Conservation (phyloP, 2,888 invertebrate species). For the Nomada hirtipes region DNA sequence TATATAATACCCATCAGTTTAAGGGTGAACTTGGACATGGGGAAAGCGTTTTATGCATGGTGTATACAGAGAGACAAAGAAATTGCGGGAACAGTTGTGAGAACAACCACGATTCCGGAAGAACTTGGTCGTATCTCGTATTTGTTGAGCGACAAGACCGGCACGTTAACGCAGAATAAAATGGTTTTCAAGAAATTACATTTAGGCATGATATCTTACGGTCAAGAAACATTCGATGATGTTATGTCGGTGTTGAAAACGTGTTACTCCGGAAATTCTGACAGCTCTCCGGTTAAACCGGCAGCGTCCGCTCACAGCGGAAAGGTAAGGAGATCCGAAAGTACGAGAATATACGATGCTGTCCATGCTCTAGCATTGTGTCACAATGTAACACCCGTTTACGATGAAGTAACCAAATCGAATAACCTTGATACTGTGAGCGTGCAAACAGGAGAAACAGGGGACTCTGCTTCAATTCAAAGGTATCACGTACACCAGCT, state of each 20-base stretch:
- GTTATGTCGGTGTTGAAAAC: constrained; percentile 83
- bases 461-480: constrained; percentile 81
- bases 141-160: constrained; percentile 99
- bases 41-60: constrained; percentile 99
- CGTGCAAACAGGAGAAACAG: constrained; percentile 79
- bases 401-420: constrained; percentile 86
- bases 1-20: constrained; percentile 99
- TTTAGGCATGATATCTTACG: constrained; percentile 96
- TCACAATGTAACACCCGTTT: constrained; percentile 99
- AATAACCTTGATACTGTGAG: constrained; percentile 79
- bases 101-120: constrained; percentile 99
- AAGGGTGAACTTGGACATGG: constrained; percentile 99
- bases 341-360: constrained; percentile 93
- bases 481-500: constrained; percentile 70
- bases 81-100: constrained; percentile 97
- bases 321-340: constrained; percentile 88
- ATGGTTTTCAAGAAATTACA: constrained; percentile 99
- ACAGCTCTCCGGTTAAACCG: constrained; percentile 73
- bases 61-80: constrained; percentile 96
- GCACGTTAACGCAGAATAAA: constrained; percentile 99
- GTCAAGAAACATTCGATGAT: constrained; percentile 94
- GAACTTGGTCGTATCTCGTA: constrained; percentile 98
- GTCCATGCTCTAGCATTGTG: constrained; percentile 98
- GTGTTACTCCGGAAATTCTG: constrained; percentile 74
- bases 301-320: constrained; percentile 69